Percentiles rank a stretch among this genome's conserved stretches.
Evolutionary conservation across 1,140 invertebrate genomes (phyloP).

Genomic region (Platyura marginata): DNA sequence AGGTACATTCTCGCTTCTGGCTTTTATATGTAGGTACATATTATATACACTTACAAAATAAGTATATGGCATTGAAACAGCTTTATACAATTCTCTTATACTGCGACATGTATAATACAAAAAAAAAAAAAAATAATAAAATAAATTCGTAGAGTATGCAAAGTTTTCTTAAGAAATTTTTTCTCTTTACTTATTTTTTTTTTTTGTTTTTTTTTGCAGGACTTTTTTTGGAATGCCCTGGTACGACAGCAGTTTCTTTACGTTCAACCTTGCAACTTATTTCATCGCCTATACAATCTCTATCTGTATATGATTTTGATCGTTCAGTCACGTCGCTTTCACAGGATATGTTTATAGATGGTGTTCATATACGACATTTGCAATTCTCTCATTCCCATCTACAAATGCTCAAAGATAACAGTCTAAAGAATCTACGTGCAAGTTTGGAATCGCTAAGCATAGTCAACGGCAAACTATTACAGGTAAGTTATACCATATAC

Average conservation of each 20-base stretch:
- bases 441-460: slow-evolving; percentile 64
- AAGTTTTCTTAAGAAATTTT: neutral
- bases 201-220: slow-evolving; percentile 25
- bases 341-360: slow-evolving; percentile 46
- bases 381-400: slow-evolving; percentile 69
- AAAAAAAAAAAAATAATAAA: neutral
- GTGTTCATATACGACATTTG: slow-evolving; percentile 54
- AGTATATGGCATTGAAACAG: no score
- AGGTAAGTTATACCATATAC: slow-evolving; percentile 14
- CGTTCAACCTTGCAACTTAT: slow-evolving; percentile 29
- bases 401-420: slow-evolving; percentile 51
- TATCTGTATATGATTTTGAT: slow-evolving; percentile 74
- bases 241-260: slow-evolving; percentile 25
- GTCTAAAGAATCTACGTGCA: slow-evolving; percentile 47
- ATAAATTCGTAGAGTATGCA: neutral
- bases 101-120: no score
- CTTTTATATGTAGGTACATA: no score
- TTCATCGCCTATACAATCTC: slow-evolving; percentile 52
- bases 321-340: slow-evolving; percentile 48
- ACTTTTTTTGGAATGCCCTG: slow-evolving; percentile 74
- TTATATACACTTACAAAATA: no score
- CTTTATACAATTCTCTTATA: no score
- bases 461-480: slow-evolving; percentile 57
- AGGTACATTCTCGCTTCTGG: no score
- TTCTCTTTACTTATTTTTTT: neutral